Percentiles rank a stretch among this genome's conserved stretches.
These are phyloP conservation scores for Tolmerus cingulatus DNA, from an alignment of 2,888 invertebrate genomes.

Conservation along the genomic window DNA sequence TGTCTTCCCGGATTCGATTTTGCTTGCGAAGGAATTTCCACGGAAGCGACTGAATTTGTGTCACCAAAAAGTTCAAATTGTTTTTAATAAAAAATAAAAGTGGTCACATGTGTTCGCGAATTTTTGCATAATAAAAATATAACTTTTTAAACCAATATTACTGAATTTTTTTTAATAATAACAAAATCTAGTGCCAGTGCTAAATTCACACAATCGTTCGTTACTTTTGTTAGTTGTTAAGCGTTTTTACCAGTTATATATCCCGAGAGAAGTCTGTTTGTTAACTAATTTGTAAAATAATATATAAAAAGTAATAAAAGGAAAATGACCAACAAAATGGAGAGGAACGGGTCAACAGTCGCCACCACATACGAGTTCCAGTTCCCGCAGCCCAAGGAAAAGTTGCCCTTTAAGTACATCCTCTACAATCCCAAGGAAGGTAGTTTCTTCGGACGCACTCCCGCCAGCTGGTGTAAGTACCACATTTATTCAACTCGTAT, in stretches of 20 bases:
- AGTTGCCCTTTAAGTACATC: constrained; percentile 54
- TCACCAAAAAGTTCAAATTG: background rate
- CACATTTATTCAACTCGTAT: no score
- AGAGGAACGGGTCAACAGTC: constrained; percentile 44
- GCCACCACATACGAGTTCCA: constrained; percentile 54
- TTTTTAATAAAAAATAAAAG: background rate
- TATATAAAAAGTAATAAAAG: background rate
- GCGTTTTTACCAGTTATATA: background rate
- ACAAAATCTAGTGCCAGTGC: constrained; percentile 2
- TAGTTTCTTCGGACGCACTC: constrained; percentile 58
- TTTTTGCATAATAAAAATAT: background rate
- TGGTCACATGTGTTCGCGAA: background rate
- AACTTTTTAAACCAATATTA: background rate
- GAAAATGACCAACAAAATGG: constrained; percentile 24
- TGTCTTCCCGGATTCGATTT: background rate
- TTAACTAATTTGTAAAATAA: background rate
- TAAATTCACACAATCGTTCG: background rate
- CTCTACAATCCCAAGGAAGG: constrained; percentile 58
- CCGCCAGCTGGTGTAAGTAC: constrained; percentile 61
- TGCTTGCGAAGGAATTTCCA: background rate
- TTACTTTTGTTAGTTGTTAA: constrained; percentile 7
- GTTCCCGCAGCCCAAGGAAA: constrained; percentile 57
- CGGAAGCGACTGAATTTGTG: background rate
- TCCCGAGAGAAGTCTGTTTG: background rate
- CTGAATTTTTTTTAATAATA: background rate